Percentiles rank a stretch among this genome's conserved stretches.
phyloP scores from a whole-genome alignment of 1,140 invertebrate species.

The Ceratosolen fusciceps region DNA sequence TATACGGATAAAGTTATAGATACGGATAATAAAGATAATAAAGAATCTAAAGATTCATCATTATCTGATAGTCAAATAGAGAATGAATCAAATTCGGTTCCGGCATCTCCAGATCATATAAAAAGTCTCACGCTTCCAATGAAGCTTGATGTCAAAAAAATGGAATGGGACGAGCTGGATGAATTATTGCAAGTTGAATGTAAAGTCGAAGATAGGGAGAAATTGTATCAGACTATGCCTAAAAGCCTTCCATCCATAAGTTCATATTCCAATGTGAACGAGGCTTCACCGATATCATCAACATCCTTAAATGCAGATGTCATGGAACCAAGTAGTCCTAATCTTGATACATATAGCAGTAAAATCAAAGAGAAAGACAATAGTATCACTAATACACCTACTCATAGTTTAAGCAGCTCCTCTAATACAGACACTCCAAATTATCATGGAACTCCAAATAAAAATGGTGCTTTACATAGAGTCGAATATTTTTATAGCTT shows the following conservation, averaged over 20 bases:
- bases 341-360: conserved; percentile 59
- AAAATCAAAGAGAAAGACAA: conserved; percentile 57
- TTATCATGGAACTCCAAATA: conserved; percentile 62
- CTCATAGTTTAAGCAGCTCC: conserved; percentile 67
- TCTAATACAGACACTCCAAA: conserved; percentile 68
- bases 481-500: conserved; percentile 67
- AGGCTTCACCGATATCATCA: conserved; percentile 57
- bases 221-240: conserved; percentile 82
- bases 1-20: conserved; percentile 56
- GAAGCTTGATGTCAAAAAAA: conserved; percentile 77
- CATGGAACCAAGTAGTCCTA: conserved; percentile 58
- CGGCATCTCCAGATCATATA: conserved; percentile 72
- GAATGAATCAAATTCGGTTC: conserved; percentile 61
- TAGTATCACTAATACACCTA: conserved; percentile 66
- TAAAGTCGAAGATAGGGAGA: conserved; percentile 77
- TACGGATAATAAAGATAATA: conserved; percentile 58
- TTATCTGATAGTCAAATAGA: conserved; percentile 56
- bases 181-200: conserved; percentile 76
- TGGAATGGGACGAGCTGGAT: conserved; percentile 81
- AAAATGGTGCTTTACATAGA: conserved; percentile 66
- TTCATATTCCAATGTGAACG: conserved; percentile 68
- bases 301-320: conserved; percentile 59
- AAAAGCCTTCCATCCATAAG: conserved; percentile 75
- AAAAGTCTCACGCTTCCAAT: conserved; percentile 77
- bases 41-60: conserved; percentile 55